A percentile compares a stretch with the other conserved stretches of the same genome.
These are phyloP conservation scores for Odocoileus hemionus DNA, from an alignment of 2,113 vertebrate species.

Conservation along the genomic window DNA sequence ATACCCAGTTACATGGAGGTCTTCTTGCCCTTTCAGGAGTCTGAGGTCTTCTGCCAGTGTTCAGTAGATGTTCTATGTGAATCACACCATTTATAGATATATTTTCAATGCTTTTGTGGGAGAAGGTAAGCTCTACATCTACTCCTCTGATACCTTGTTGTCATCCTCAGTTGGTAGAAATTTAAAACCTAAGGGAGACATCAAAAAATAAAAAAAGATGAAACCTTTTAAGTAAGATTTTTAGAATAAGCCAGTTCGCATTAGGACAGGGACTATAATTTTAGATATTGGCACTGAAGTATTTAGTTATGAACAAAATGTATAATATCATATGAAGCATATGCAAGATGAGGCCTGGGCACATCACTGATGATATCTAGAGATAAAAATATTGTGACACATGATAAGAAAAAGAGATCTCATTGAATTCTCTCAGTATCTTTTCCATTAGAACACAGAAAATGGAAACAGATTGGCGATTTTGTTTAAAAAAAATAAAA, in stretches of 20 bases:
- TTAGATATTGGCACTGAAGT: neutral
- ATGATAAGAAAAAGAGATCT: neutral
- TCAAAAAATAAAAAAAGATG: neutral
- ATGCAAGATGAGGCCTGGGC: neutral
- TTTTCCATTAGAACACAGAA: neutral
- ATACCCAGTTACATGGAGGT: neutral
- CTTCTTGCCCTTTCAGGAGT: neutral
- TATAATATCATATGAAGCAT: neutral
- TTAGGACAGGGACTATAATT: neutral
- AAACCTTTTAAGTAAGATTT: neutral
- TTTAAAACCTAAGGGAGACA: neutral
- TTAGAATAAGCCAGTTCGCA: neutral
- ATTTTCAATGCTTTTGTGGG: neutral
- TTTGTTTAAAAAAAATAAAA: constrained; percentile 19
- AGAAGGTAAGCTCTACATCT: neutral
- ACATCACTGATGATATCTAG: neutral
- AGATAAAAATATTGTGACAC: neutral
- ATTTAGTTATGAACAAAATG: neutral
- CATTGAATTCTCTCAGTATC: neutral
- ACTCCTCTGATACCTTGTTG: neutral
- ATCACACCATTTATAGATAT: neutral
- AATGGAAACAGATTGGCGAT: neutral
- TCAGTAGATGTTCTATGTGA: neutral
- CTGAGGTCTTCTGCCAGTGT: neutral
- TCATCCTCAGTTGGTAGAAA: neutral